Conservation (phyloP, 37 sponge, comb jelly and placozoan genomes). For the Hormiphora californensis region DNA sequence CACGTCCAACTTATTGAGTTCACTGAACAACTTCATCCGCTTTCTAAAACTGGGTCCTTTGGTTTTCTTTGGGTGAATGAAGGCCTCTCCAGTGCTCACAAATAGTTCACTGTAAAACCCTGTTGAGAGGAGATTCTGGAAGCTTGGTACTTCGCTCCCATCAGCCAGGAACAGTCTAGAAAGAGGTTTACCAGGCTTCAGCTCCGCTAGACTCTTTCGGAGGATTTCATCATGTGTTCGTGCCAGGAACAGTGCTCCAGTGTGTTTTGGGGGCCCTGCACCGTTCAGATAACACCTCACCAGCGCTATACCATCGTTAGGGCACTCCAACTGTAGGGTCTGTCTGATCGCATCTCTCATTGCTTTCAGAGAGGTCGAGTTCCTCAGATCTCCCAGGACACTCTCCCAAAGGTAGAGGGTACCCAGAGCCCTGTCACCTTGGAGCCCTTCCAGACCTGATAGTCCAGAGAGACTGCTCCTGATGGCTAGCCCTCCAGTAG, state of each 20-base stretch:
- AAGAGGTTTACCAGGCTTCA: slow-evolving; percentile 15
- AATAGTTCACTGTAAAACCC: slow-evolving; percentile 37
- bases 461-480: slow-evolving; percentile 21
- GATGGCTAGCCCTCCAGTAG: neutral
- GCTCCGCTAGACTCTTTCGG: slow-evolving; percentile 21
- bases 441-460: neutral
- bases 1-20: slow-evolving; percentile 31
- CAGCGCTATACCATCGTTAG: slow-evolving; percentile 15
- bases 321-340: slow-evolving; percentile 42
- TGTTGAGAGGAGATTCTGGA: slow-evolving; percentile 30
- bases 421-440: neutral
- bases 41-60: slow-evolving; percentile 9
- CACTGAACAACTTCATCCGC: slow-evolving; percentile 22
- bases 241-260: slow-evolving; percentile 18
- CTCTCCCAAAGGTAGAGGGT: slow-evolving; percentile 40
- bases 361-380: slow-evolving; percentile 8
- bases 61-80: slow-evolving; percentile 4
- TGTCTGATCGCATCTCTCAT: slow-evolving; percentile 36
- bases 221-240: slow-evolving; percentile 37
- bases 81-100: slow-evolving; percentile 43
- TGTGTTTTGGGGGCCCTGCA: slow-evolving; percentile 37
- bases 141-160: neutral
- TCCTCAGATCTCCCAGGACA: slow-evolving; percentile 21
- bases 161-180: slow-evolving; percentile 17
- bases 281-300: slow-evolving; percentile 48